Evolutionary conservation across 2,888 invertebrate genomes (phyloP).

Genomic region (Priapulus caudatus): DNA sequence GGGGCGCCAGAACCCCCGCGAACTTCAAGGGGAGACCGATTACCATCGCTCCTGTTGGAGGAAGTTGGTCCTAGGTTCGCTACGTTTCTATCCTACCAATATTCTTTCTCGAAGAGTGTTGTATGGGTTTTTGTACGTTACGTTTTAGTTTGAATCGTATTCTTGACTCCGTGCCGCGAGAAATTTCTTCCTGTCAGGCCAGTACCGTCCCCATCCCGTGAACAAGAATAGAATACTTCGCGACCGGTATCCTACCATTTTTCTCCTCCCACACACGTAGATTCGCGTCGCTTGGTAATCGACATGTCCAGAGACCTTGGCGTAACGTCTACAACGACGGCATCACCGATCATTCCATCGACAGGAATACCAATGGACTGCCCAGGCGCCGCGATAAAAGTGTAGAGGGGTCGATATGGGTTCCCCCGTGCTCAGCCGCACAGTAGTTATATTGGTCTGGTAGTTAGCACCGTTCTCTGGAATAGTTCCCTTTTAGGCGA

Average conservation of each 20-base stretch:
- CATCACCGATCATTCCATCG: conserved; percentile 34
- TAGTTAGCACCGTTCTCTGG: conserved; percentile 26
- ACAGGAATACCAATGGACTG: conserved; percentile 46
- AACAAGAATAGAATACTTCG: conserved; percentile 41
- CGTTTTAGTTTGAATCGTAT: no score
- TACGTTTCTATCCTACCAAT: conserved; percentile 27
- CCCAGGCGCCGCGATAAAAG: no score
- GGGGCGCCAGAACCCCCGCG: conserved; percentile 28
- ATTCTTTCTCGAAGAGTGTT: conserved; percentile 19
- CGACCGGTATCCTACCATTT: no score
- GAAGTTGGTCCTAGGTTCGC: conserved; percentile 24
- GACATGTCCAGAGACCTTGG: background rate
- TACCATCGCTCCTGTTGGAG: conserved; percentile 23
- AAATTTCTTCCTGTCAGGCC: conserved; percentile 29
- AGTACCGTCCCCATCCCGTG: conserved; percentile 37
- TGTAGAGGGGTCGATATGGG: conserved; percentile 51
- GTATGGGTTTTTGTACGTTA: no score
- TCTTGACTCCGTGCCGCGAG: conserved; percentile 30
- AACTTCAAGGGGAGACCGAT: conserved; percentile 25
- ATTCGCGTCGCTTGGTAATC: conserved; percentile 25
- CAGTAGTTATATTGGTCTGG: conserved; percentile 45
- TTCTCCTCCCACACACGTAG: no score
- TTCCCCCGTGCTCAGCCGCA: conserved; percentile 50
- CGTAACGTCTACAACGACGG: background rate
- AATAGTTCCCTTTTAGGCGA: no score